Conservation (phyloP, 1,140 invertebrate species). For the Diprion similis region DNA sequence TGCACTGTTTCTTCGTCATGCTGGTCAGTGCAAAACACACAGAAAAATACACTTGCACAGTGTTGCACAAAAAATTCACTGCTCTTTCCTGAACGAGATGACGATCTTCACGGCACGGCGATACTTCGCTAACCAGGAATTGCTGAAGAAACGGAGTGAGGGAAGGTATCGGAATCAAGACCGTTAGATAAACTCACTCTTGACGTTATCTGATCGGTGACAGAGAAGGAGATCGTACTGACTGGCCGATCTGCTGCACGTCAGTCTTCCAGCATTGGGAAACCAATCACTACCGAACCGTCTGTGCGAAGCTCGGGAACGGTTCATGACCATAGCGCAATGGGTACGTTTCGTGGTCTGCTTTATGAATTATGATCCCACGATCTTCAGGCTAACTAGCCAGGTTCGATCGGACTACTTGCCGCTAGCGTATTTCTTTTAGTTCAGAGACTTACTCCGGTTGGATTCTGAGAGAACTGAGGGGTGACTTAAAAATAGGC, state of each 20-base stretch:
- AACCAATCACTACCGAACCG: neutral
- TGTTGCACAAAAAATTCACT: too few relatives aligned
- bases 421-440: neutral
- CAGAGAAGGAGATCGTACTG: neutral
- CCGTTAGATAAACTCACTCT: neutral
- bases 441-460: neutral
- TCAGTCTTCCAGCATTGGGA: neutral
- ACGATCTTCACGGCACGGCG: too few relatives aligned
- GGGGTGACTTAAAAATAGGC: neutral
- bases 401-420: neutral
- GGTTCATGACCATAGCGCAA: neutral
- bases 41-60: too few relatives aligned
- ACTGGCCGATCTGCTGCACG: neutral
- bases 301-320: neutral
- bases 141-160: too few relatives aligned
- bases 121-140: too few relatives aligned
- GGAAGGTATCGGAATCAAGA: too few relatives aligned
- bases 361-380: neutral
- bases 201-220: neutral
- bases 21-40: too few relatives aligned
- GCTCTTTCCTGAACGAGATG: too few relatives aligned
- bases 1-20: too few relatives aligned
- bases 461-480: neutral
- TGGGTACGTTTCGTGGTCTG: neutral
- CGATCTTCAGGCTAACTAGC: neutral